These are phyloP conservation scores for Drosophila robusta DNA, from an alignment of 2,888 invertebrate species.

Conservation along the genomic window DNA sequence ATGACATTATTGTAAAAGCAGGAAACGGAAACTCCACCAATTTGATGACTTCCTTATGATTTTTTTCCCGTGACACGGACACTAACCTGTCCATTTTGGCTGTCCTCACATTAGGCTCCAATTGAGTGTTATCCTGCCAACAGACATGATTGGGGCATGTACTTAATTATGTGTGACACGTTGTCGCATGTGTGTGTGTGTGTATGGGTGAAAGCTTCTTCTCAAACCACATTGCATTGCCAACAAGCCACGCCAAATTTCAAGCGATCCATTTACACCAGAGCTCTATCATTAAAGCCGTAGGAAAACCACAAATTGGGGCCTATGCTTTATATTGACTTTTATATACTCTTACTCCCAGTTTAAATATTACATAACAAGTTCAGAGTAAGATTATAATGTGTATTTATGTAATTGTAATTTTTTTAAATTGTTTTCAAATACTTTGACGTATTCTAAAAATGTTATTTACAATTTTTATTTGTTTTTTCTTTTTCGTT, in stretches of 20 bases:
- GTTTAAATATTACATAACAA: too few species aligned
- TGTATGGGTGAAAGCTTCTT: conserved; percentile 20
- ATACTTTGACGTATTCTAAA: too few species aligned
- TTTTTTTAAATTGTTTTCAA: too few species aligned
- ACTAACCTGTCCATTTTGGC: background rate
- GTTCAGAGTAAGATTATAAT: too few species aligned
- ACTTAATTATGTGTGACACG: conserved; percentile 28
- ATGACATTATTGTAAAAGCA: conserved; percentile 39
- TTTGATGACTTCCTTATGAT: conserved; percentile 49
- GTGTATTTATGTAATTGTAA: too few species aligned
- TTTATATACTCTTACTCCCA: too few species aligned
- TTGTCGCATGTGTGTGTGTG: conserved; percentile 27
- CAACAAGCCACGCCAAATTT: conserved; percentile 15
- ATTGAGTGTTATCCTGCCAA: background rate
- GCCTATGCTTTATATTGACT: too few species aligned
- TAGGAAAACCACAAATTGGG: too few species aligned
- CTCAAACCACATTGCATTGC: conserved; percentile 25
- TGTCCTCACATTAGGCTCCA: background rate
- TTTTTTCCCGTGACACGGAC: conserved; percentile 25
- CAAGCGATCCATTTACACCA: conserved; percentile 15
- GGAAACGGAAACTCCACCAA: conserved; percentile 59
- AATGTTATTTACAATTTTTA: too few species aligned
- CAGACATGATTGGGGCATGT: background rate
- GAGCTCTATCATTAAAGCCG: conserved; percentile 1
- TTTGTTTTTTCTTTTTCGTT: too few species aligned